Percentiles rank a stretch among this genome's conserved stretches.
These are phyloP conservation scores for Ryuthela nishihirai DNA, from an alignment of 2,888 invertebrate species.

Conservation along the genomic window DNA sequence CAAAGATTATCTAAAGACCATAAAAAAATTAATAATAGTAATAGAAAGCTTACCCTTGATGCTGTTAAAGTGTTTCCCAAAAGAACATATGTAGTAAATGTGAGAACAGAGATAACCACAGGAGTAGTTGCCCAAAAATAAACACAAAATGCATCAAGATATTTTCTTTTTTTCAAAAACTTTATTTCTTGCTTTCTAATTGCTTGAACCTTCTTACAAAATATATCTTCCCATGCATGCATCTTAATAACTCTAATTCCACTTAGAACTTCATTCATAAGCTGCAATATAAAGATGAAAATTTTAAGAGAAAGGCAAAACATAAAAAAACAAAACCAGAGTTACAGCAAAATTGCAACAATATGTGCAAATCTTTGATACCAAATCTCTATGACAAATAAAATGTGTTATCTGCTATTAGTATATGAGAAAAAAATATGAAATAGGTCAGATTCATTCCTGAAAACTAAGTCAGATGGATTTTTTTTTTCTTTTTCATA, in stretches of 20 bases:
- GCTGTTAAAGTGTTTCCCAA: conserved; percentile 75
- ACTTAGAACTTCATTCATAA: conserved; percentile 78
- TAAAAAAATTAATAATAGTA: no score
- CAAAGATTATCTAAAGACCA: no score
- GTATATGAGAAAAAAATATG: no score
- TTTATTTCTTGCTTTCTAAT: conserved; percentile 50
- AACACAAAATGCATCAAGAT: conserved; percentile 94
- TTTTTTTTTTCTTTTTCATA: no score
- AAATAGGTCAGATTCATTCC: no score
- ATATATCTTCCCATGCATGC: conserved; percentile 80
- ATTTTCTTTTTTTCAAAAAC: conserved; percentile 68
- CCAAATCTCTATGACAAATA: no score
- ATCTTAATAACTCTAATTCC: conserved; percentile 88
- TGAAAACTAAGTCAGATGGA: no score
- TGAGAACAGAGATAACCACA: conserved; percentile 78
- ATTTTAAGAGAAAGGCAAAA: no score
- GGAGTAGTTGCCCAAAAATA: conserved; percentile 99
- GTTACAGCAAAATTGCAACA: no score
- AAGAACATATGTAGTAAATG: conserved; percentile 73
- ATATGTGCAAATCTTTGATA: no score
- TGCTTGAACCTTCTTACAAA: conserved; percentile 40
- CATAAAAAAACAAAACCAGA: no score
- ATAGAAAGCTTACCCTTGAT: conserved; percentile 62
- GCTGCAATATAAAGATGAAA: conserved; percentile 46
- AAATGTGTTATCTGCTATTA: no score